A percentile compares a stretch with the other conserved stretches of the same genome.
Evolutionary conservation across 1,140 invertebrate species (phyloP).

Genomic region (Atopsyche davidsoni): DNA sequence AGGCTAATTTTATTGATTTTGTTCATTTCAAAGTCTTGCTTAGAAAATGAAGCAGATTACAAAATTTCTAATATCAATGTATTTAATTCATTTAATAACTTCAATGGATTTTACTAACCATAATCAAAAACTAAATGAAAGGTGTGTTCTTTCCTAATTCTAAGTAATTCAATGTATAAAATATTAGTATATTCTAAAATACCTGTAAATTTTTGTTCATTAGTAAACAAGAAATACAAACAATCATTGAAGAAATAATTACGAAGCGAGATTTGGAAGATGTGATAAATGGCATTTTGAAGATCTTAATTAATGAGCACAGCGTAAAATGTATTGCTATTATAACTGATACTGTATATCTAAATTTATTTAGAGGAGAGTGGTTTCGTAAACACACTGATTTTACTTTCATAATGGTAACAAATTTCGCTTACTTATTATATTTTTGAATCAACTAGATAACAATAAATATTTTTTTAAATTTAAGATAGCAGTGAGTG

Average conservation of each 20-base stretch:
- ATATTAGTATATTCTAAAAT: too few species aligned
- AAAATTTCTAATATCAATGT: too few species aligned
- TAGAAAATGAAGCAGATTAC: too few species aligned
- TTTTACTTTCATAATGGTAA: constrained; percentile 50
- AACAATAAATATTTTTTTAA: constrained; percentile 17
- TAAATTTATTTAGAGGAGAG: constrained; percentile 43
- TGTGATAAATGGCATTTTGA: constrained; percentile 35
- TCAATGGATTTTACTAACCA: too few species aligned
- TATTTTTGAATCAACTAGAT: constrained; percentile 15
- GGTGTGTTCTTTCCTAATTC: too few species aligned
- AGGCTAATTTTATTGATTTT: too few species aligned
- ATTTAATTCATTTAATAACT: too few species aligned
- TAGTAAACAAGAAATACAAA: too few species aligned
- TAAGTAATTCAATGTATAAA: too few species aligned
- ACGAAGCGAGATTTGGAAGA: constrained; percentile 33
- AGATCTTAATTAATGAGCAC: constrained; percentile 28
- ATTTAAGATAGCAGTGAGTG: constrained; percentile 53
- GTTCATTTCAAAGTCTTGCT: too few species aligned
- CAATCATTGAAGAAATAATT: constrained; percentile 3
- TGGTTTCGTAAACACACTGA: constrained; percentile 39
- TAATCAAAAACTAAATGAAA: too few species aligned
- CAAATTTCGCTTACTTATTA: constrained; percentile 11
- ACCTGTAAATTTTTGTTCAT: too few species aligned
- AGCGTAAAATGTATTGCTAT: constrained; percentile 46
- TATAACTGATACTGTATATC: constrained; percentile 47